Base-by-base conservation (phyloP, 2,797 vertebrate species). In the Catostomus latipinnis region DNA sequence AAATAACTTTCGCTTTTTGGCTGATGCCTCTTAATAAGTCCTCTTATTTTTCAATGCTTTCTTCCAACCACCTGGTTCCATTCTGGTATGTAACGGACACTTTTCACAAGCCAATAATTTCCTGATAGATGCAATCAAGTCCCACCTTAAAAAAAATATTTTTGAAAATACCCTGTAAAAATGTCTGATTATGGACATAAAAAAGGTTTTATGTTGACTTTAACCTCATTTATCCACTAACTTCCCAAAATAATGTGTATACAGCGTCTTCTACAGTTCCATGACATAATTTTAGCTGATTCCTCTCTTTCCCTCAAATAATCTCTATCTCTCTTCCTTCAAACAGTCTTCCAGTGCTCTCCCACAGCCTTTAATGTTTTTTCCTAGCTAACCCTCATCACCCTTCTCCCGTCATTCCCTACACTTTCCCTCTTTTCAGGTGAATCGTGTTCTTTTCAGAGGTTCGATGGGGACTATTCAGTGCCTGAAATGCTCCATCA, bases 381-480 rank as follows among this genome's bases (percentile, higher is more conserved):
- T 80, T 34, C 48, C 78, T 73, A 14, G 62, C 71, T 67, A 50
- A 68, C 78, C 67, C 71, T 71, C 49, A 43, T 77, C 71, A 56
- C 74, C 54, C 61, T 69, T 58, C 1, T 43, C 45, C 13, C 65
- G 57, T 69, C 75, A 53, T 74, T 78, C 52, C 16, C 16, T 22
- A 22, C 34, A 45, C 18, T 65, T 61, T 66, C 22, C 46, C 54
- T 75, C 62, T 50, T 49, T 70, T 81, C 34, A 63, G 43, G 75
- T 63, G 81, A 88, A 68, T 83, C 62, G 48, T 84, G 79, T 81
- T 72, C 82, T 83, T 74, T 69, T 52, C 65, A 82, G 76, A 46
- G 76, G 69, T 72, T 76, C 58, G 71, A 68, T 77, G 70, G 60
- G 69, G 80, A 58, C 54, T 78, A 67, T 74, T 62, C 58, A 69